Percentiles rank a stretch among this genome's conserved stretches.
These are phyloP conservation scores for Calyptomena viridis DNA, from an alignment of 2,113 vertebrate species.

Conservation along the genomic window DNA sequence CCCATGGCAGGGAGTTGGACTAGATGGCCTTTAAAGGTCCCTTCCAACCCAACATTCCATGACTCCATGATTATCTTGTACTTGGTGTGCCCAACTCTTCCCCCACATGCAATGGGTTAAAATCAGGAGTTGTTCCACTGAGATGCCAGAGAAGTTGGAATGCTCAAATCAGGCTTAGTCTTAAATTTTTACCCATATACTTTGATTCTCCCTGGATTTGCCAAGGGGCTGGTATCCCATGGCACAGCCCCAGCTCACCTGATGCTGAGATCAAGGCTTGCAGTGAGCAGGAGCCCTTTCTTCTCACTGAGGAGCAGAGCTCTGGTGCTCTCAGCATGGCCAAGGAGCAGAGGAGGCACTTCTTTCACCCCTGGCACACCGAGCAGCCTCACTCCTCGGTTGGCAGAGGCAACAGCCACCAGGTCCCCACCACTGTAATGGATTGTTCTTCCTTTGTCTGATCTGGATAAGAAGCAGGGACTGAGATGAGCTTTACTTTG, in stretches of 20 bases:
- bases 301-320: slow-evolving; percentile 77
- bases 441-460: slow-evolving; percentile 75
- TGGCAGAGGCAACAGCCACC: slow-evolving; percentile 76
- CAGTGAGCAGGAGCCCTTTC: slow-evolving; percentile 75
- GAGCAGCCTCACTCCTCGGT: slow-evolving; percentile 73
- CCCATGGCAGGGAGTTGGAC: background rate
- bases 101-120: background rate
- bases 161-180: background rate
- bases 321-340: slow-evolving; percentile 75
- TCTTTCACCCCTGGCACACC: slow-evolving; percentile 26
- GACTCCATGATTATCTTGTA: background rate
- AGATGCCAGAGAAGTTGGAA: background rate
- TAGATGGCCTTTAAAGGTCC: fast-evolving
- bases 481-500: background rate
- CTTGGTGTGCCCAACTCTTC: background rate
- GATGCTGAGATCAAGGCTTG: slow-evolving; percentile 83
- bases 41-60: background rate
- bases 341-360: slow-evolving; percentile 50
- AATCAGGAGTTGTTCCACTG: background rate
- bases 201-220: background rate
- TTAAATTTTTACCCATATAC: fast-evolving
- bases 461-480: slow-evolving; percentile 48
- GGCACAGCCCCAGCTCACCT: slow-evolving; percentile 72
- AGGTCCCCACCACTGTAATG: slow-evolving; percentile 78
- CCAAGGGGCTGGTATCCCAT: background rate